Percentiles rank a stretch among this genome's conserved stretches.
phyloP scores from a whole-genome alignment of 2,797 vertebrate genomes.

The Lagodon rhomboides region DNA sequence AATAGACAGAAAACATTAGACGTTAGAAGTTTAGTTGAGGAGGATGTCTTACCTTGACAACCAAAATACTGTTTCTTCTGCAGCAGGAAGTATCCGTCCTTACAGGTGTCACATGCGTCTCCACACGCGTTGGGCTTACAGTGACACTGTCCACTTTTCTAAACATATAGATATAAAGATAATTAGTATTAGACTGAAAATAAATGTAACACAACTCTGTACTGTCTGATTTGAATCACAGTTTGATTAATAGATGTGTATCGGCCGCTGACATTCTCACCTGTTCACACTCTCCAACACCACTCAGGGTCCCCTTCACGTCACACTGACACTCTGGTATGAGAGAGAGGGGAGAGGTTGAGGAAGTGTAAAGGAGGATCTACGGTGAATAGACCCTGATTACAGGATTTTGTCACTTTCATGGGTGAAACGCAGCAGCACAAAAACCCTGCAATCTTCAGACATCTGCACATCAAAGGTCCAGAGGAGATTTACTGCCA shows the following conservation, averaged over 20 bases:
- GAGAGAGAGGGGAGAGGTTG: slow-evolving; percentile 32
- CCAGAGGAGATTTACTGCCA: slow-evolving; percentile 40
- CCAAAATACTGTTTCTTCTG: slow-evolving; percentile 92
- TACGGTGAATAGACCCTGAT: slow-evolving; percentile 80
- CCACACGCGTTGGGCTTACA: slow-evolving; percentile 91
- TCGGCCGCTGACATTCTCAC: slow-evolving; percentile 77
- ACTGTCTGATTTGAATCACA: background rate
- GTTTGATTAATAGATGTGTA: slow-evolving; percentile 3
- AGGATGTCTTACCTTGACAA: slow-evolving; percentile 88
- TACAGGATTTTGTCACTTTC: slow-evolving; percentile 73
- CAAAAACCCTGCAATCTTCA: slow-evolving; percentile 59
- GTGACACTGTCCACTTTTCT: slow-evolving; percentile 90
- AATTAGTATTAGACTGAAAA: background rate
- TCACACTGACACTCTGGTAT: slow-evolving; percentile 91
- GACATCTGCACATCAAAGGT: slow-evolving; percentile 72
- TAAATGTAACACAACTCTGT: background rate
- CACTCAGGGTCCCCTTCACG: slow-evolving; percentile 91
- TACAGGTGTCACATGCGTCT: slow-evolving; percentile 87
- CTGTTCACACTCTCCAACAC: slow-evolving; percentile 91
- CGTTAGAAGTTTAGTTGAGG: background rate
- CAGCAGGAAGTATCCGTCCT: slow-evolving; percentile 90
- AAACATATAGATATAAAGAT: slow-evolving; percentile 34
- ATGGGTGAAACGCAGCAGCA: slow-evolving; percentile 63
- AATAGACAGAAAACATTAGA: too few species aligned
- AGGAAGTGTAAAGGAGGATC: slow-evolving; percentile 37